Percentiles rank a stretch among this genome's conserved stretches.
Evolutionary conservation across 2,888 invertebrate genomes (phyloP).

Genomic region (Bombylius major): DNA sequence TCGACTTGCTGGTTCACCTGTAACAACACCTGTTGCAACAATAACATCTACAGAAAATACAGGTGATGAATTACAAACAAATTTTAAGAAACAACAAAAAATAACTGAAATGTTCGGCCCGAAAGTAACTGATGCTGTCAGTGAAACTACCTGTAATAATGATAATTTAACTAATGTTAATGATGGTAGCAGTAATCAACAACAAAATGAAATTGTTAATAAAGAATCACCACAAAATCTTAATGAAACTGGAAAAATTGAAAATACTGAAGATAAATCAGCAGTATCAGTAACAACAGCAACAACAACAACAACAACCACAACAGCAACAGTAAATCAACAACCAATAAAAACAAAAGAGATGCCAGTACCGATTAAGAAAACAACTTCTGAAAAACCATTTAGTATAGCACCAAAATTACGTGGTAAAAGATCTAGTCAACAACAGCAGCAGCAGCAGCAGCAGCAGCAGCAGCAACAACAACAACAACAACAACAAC

Average conservation of each 20-base stretch:
- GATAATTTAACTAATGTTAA: too few relatives aligned
- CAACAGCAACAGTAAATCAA: not conserved
- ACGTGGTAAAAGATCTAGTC: conserved; percentile 24
- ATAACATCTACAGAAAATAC: conserved; percentile 2
- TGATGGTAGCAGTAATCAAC: not conserved
- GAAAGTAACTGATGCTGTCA: conserved; percentile 4
- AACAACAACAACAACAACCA: conserved; percentile 6
- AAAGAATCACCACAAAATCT: too few relatives aligned
- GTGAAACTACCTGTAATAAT: not conserved
- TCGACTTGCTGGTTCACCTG: conserved; percentile 8
- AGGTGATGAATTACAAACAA: conserved; percentile 10
- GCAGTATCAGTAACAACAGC: conserved; percentile 12
- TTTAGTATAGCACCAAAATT: conserved; percentile 32
- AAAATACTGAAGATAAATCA: conserved; percentile 21
- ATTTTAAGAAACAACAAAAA: conserved; percentile 28
- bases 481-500: not conserved
- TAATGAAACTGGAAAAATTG: too few relatives aligned
- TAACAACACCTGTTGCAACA: conserved; percentile 1
- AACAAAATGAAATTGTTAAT: not conserved
- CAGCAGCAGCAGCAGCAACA: not conserved
- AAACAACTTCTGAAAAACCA: conserved; percentile 19
- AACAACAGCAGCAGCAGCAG: conserved; percentile 10
- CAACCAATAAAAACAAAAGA: conserved; percentile 3
- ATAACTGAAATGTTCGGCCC: conserved; percentile 34
- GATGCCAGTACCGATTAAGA: conserved; percentile 1